These are phyloP conservation scores for Panonychus citri DNA, from an alignment of 1,140 invertebrate species.

Conservation along the genomic window DNA sequence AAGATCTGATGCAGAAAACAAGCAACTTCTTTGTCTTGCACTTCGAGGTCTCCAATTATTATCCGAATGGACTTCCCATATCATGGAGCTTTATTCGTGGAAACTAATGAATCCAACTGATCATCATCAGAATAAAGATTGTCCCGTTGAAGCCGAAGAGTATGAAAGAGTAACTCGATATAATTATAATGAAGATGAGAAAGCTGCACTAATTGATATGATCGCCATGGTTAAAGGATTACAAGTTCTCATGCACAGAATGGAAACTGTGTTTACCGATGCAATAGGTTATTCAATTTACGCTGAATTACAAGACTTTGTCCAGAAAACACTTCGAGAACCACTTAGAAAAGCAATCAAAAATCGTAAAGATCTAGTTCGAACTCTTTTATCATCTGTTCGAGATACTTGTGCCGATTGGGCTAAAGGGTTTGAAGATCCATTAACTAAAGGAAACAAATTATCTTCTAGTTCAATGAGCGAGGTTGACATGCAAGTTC, in stretches of 20 bases:
- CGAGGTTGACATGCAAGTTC: constrained; percentile 66
- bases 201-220: constrained; percentile 91
- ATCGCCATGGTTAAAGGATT: constrained; percentile 99
- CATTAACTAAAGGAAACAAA: constrained; percentile 80
- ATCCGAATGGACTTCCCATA: constrained; percentile 88
- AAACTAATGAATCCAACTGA: constrained; percentile 94
- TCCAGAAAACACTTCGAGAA: constrained; percentile 68
- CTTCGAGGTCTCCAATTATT: constrained; percentile 73
- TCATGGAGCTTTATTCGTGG: constrained; percentile 94
- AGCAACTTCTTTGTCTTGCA: constrained; percentile 70
- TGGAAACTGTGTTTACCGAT: constrained; percentile 93
- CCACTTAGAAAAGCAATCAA: constrained; percentile 88
- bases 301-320: constrained; percentile 90
- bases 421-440: constrained; percentile 78
- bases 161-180: constrained; percentile 95
- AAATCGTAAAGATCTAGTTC: constrained; percentile 89
- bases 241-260: constrained; percentile 85
- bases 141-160: constrained; percentile 90
- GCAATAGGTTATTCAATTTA: constrained; percentile 86
- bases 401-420: constrained; percentile 90
- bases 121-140: constrained; percentile 82
- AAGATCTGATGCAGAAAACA: constrained; percentile 73
- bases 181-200: constrained; percentile 93
- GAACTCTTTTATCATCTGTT: constrained; percentile 78
- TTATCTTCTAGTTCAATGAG: constrained; percentile 2